phyloP scores from a whole-genome alignment of 2,113 vertebrate genomes.

The Forbesichthys agassizii region DNA sequence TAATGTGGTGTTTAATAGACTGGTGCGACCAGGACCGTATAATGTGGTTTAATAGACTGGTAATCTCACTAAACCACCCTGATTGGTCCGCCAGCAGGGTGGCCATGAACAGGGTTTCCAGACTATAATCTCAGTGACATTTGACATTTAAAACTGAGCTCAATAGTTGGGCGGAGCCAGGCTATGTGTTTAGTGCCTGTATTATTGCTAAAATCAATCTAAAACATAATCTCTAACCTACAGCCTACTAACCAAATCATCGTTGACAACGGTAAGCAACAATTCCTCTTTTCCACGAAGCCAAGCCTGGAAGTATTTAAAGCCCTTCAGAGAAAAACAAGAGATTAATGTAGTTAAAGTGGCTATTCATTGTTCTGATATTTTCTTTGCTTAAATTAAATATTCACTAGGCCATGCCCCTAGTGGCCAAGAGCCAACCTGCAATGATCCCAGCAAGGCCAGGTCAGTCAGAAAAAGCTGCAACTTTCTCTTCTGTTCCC shows the following conservation, averaged over 20 bases:
- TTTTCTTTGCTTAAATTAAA: neutral
- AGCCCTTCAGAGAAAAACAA: slow-evolving; percentile 64
- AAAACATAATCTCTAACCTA: neutral
- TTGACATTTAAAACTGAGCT: no score
- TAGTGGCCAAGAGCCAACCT: slow-evolving; percentile 53
- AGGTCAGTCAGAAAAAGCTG: slow-evolving; percentile 74
- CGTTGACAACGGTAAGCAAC: slow-evolving; percentile 79
- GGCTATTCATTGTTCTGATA: neutral
- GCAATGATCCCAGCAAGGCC: slow-evolving; percentile 75
- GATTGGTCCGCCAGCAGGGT: no score
- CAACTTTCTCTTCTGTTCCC: slow-evolving; percentile 71
- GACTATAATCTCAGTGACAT: no score
- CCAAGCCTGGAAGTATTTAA: slow-evolving; percentile 83
- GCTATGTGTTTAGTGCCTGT: neutral
- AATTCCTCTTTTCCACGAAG: slow-evolving; percentile 81
- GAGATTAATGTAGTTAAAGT: neutral
- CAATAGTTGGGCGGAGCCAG: no score
- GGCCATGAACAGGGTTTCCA: no score
- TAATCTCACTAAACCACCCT: no score
- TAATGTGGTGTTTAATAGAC: no score
- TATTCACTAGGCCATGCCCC: no score
- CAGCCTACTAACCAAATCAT: slow-evolving; percentile 72
- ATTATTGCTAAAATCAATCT: neutral
- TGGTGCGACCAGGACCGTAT: no score
- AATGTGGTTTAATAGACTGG: no score